Conservation (phyloP, 2,888 invertebrate genomes). For the Pammene fasciana region DNA sequence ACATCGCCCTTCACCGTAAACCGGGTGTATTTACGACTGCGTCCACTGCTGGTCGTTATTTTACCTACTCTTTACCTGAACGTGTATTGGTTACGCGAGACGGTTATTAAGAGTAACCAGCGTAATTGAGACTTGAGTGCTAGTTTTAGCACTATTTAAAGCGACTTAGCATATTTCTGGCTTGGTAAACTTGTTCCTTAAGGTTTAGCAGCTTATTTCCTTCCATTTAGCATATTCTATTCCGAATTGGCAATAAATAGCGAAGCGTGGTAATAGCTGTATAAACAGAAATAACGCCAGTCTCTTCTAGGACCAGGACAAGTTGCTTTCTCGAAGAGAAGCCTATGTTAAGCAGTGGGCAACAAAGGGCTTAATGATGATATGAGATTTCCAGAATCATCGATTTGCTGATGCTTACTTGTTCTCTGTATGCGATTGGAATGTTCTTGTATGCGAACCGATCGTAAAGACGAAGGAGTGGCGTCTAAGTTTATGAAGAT, state of each 20-base stretch:
- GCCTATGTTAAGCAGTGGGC: too few relatives aligned
- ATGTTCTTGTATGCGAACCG: conserved; percentile 12
- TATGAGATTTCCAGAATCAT: background rate
- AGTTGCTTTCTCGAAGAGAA: too few relatives aligned
- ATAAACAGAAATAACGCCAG: too few relatives aligned
- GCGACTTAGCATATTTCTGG: too few relatives aligned
- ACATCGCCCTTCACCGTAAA: conserved; percentile 52
- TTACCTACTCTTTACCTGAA: conserved; percentile 16
- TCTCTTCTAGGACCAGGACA: too few relatives aligned
- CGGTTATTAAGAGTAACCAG: background rate
- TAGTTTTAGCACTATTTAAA: background rate
- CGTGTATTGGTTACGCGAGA: background rate
- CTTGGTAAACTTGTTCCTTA: too few relatives aligned
- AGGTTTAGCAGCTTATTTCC: too few relatives aligned
- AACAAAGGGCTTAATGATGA: background rate
- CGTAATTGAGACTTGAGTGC: background rate
- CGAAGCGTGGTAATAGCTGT: too few relatives aligned
- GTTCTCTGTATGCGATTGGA: background rate
- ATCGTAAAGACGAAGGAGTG: conserved; percentile 29
- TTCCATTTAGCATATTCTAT: too few relatives aligned
- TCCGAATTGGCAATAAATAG: too few relatives aligned
- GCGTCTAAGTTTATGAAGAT: conserved; percentile 18
- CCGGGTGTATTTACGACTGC: conserved; percentile 50
- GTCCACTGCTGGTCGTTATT: conserved; percentile 41
- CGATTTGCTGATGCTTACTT: background rate